phyloP scores from a whole-genome alignment of 2,797 vertebrate species.

The Poeciliopsis gracilis region DNA sequence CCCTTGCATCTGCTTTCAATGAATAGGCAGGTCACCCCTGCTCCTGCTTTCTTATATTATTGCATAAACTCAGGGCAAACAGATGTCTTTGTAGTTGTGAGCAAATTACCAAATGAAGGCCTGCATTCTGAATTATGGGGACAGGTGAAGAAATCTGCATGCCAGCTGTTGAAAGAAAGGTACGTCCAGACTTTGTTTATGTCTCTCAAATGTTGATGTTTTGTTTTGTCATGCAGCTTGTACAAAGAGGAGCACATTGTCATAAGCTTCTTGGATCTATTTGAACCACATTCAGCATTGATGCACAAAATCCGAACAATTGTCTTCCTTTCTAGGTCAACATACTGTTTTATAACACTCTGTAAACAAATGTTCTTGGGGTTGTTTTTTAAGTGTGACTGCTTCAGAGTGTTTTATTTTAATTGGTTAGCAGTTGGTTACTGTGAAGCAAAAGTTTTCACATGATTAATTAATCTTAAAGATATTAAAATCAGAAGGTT shows the following conservation, averaged over 20 bases:
- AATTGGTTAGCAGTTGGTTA: neutral
- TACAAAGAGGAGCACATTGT: slow-evolving; percentile 28
- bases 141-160: slow-evolving; percentile 68
- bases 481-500: neutral
- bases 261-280: slow-evolving; percentile 17
- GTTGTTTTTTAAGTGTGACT: neutral
- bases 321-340: slow-evolving; percentile 1
- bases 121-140: slow-evolving; percentile 66
- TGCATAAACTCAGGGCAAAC: slow-evolving; percentile 72
- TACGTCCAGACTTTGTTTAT: slow-evolving; percentile 63
- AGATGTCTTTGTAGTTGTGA: slow-evolving; percentile 75
- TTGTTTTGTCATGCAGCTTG: slow-evolving; percentile 36
- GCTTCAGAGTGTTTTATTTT: neutral
- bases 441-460: neutral
- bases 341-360: neutral
- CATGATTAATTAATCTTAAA: neutral
- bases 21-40: slow-evolving; percentile 74
- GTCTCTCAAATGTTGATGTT: slow-evolving; percentile 49
- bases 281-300: neutral
- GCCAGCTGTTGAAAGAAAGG: slow-evolving; percentile 51
- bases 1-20: slow-evolving; percentile 82
- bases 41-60: slow-evolving; percentile 66
- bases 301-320: neutral
- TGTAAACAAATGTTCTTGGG: neutral
- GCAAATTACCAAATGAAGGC: slow-evolving; percentile 71